Base-by-base conservation (phyloP, 1,140 invertebrate species). In the Akabosia matsudoensis region DNA sequence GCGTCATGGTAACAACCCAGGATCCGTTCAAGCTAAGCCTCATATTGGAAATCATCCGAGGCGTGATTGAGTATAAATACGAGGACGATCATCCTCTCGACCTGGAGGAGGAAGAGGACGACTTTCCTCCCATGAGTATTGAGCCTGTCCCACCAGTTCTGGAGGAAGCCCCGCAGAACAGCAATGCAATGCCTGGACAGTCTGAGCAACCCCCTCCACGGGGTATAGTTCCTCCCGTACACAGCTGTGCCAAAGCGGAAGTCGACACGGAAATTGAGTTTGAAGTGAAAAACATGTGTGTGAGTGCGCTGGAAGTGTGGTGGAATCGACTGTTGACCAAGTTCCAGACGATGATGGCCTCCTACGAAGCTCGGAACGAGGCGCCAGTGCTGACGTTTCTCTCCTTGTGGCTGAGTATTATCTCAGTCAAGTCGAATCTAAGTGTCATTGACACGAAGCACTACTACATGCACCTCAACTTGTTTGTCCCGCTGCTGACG, bases 401-500 rank as follows among this genome's bases (percentile, higher is more conserved):
- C 56, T 90, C 91, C 73, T 85, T 95, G 13, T 95, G 93, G 93
- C 92, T 94, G 83, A 92, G 92, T 77, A 93, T 93, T n/a, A 95
- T 96, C 82, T 94, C 92, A 61, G 92, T 95, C 0, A 94, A 93
- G 85, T 92, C 93, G 16, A 95, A 95, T 86, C 86, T 96, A 28
- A 94, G 92, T 26, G 90, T 95, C 14, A 91, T 93, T 75, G 93
- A 95, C 83, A 95, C 93, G 1, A 93, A 94, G 82, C 91, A 93
- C 2, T 96, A 94, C 84, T 95, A 95, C 84, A 90, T 91, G 24
- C 90, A 94, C 82, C 85, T 95, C 75, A 92, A 94, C 80, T 89
- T 89, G 79, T 91, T 95, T 84, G 91, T 94, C 28, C 86, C 90
- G 71, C 86, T 94, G 61, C 85, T 95, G 33, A 88, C 87, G 78